Percentiles rank a stretch among this genome's conserved stretches.
These are phyloP conservation scores for Leptoclinus maculatus DNA, from an alignment of 2,797 vertebrate genomes.

Conservation along the genomic window DNA sequence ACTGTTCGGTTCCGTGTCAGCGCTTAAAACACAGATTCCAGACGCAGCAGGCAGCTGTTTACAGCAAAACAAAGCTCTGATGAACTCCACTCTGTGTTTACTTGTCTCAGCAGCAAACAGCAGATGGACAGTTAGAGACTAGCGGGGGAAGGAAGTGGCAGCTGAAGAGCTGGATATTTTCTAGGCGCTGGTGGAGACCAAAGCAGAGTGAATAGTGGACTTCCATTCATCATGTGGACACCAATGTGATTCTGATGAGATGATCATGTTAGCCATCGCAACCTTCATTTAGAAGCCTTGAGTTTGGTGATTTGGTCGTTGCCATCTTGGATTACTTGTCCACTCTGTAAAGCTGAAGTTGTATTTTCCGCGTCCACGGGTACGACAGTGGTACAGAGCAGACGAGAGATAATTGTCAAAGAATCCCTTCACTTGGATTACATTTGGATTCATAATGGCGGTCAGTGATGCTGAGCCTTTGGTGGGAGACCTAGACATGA, in stretches of 20 bases:
- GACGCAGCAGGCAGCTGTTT: background rate
- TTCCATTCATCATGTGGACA: background rate
- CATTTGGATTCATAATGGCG: too few relatives aligned
- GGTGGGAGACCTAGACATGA: too few relatives aligned
- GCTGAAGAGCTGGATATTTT: background rate
- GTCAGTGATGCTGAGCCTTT: too few relatives aligned
- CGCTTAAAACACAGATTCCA: background rate
- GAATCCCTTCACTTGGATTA: too few relatives aligned
- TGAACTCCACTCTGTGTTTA: background rate
- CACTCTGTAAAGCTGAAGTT: too few relatives aligned
- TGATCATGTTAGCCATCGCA: background rate
- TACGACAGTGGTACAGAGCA: too few relatives aligned
- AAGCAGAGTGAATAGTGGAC: background rate
- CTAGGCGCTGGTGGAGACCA: background rate
- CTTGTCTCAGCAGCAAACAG: background rate
- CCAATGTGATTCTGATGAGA: background rate
- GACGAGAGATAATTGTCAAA: too few relatives aligned
- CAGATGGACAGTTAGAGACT: background rate
- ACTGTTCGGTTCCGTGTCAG: background rate
- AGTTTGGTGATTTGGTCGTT: too few relatives aligned
- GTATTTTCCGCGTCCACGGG: too few relatives aligned
- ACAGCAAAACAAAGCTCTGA: background rate
- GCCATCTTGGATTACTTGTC: too few relatives aligned
- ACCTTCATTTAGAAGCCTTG: too few relatives aligned
- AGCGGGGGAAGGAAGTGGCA: background rate